Base-by-base conservation (phyloP, 2,888 invertebrate genomes). In the Liposcelis brunnea region DNA sequence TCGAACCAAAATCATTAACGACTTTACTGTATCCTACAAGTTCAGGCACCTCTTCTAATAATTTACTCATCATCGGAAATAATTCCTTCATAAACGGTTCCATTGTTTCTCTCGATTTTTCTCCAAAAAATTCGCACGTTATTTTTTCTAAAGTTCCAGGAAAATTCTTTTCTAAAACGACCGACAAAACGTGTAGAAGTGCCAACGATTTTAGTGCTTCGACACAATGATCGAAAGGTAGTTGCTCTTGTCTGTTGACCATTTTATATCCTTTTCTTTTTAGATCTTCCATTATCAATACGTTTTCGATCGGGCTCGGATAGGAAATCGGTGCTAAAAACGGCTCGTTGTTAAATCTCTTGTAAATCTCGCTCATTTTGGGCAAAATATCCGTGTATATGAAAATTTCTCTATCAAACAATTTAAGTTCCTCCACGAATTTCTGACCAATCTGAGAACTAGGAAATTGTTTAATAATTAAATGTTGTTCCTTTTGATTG, bases 111-210 rank as follows among this genome's bases (percentile, higher is more conserved):
- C 40, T 14, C 4, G 6, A 15, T 14, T 16, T 19, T 21, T 40
- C 40, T 3, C 4, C 7, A 11, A 6, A 40, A 19, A 16, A 40
- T 18, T 40, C 40, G 7, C 18, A 15, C 19, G 40, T 21, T 12
- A 40, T 21, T 19, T 8, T 16, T 6, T 6, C 6, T 7, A 40
- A 19, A 6, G 21, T 12, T 7, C 47, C 36, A 12, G 50, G 52
- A 2, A 55, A 49, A 44, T 52, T 55, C 34, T 58, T 53, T 32
- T 60, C 56, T 7, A 55, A 45, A 1, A 54, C 51, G 40, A 59
- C 50, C 1, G 59, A 59, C 19, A 55, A 50, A 15, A 60, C 56
- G 48, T 61, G 61, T 19, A 59, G 53, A 4, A 48, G 49, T 1
- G 57, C 55, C 11, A 61, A 49, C 2, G 53, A 40, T 26, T 43